Percentiles rank a stretch among this genome's conserved stretches.
phyloP scores from a whole-genome alignment of 2,113 vertebrate genomes.

The Clinocottus analis region DNA sequence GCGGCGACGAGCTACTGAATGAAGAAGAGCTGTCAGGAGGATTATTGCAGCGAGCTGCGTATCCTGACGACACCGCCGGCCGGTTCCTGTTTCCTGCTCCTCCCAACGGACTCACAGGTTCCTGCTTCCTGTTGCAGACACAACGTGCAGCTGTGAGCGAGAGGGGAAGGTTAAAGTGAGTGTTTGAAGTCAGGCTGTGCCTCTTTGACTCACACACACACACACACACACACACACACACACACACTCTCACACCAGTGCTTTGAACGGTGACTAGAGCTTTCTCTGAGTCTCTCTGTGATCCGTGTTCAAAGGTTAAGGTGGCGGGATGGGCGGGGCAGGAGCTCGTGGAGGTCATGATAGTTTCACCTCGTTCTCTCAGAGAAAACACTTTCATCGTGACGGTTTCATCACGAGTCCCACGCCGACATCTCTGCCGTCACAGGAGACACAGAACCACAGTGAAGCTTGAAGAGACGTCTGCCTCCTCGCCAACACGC shows the following conservation, averaged over 20 bases:
- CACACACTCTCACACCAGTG: too few species aligned
- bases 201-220: constrained; percentile 60
- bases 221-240: constrained; percentile 15
- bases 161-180: constrained; percentile 62
- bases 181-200: constrained; percentile 72
- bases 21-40: constrained; percentile 1
- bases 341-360: constrained; percentile 50
- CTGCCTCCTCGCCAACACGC: too few species aligned
- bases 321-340: constrained; percentile 48
- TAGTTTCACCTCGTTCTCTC: constrained; percentile 1
- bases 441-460: background rate
- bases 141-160: constrained; percentile 36
- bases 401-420: background rate
- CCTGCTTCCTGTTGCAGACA: constrained; percentile 55
- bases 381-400: background rate
- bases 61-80: constrained; percentile 30
- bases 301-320: constrained; percentile 62
- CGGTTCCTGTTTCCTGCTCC: constrained; percentile 6
- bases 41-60: constrained; percentile 18
- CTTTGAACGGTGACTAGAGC: constrained; percentile 71
- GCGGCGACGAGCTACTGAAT: constrained; percentile 11
- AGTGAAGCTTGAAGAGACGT: too few species aligned
- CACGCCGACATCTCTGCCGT: background rate
- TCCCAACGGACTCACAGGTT: constrained; percentile 52
- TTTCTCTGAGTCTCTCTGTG: constrained; percentile 57